A percentile compares a stretch with the other conserved stretches of the same genome.
Evolutionary conservation across 2,888 invertebrate species (phyloP).

Genomic region (Ochropleura leucogaster): DNA sequence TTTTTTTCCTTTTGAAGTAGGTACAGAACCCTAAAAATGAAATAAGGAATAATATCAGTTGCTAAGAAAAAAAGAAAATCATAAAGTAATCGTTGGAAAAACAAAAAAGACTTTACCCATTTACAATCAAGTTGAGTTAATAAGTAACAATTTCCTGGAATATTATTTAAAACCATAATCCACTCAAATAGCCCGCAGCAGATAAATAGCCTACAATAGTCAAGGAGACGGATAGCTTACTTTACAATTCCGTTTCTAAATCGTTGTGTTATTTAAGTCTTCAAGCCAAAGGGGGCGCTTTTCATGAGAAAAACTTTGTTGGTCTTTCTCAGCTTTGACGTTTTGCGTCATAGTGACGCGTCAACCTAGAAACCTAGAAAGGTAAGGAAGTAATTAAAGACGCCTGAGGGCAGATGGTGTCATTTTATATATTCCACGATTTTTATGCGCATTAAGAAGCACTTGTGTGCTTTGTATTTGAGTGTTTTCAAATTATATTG

Average conservation of each 20-base stretch:
- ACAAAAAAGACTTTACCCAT: neutral
- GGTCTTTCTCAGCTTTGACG: conserved; percentile 63
- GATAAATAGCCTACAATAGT: conserved; percentile 28
- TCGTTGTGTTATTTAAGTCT: conserved; percentile 55
- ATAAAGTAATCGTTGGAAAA: neutral
- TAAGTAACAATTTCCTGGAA: conserved; percentile 18
- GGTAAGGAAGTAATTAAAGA: conserved; percentile 66
- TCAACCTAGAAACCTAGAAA: conserved; percentile 68
- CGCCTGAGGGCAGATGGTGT: conserved; percentile 47
- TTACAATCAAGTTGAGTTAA: neutral
- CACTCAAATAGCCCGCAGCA: conserved; percentile 8
- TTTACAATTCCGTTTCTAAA: conserved; percentile 62
- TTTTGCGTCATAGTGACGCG: conserved; percentile 50
- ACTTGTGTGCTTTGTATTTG: neutral
- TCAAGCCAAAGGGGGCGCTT: conserved; percentile 51
- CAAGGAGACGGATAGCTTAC: conserved; percentile 36
- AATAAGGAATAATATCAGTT: neutral
- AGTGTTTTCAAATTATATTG: neutral
- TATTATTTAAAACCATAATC: conserved; percentile 25
- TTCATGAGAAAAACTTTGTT: conserved; percentile 62
- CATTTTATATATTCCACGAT: conserved; percentile 19
- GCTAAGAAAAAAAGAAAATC: neutral
- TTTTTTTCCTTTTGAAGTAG: too few relatives aligned
- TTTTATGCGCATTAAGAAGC: conserved; percentile 2
- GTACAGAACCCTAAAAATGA: neutral